phyloP scores from a whole-genome alignment of 2,113 vertebrate genomes.

The Tragulus kanchil region DNA sequence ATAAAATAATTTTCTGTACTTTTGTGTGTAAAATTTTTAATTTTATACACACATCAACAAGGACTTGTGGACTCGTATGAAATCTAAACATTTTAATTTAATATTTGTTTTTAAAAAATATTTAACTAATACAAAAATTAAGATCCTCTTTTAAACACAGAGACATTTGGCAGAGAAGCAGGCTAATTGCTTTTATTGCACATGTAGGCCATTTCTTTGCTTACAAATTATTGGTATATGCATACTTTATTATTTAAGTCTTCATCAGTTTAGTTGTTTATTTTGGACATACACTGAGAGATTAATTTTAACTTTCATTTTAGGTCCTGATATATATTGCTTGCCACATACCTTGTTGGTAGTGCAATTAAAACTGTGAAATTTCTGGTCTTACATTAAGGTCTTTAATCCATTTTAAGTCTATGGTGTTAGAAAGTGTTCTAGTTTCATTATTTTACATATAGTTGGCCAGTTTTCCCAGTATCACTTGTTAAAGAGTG shows the following conservation, averaged over 20 bases:
- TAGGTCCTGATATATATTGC: background rate
- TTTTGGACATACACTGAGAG: background rate
- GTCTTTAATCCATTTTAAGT: no score
- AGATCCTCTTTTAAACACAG: background rate
- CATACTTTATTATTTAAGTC: background rate
- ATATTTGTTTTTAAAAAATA: background rate
- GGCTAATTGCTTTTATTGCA: background rate
- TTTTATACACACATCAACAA: background rate
- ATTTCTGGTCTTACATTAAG: background rate
- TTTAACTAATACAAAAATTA: background rate
- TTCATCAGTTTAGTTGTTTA: background rate
- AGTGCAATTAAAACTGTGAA: background rate
- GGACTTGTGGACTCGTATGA: background rate
- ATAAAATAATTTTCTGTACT: background rate
- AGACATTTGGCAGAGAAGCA: background rate
- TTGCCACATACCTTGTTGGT: background rate
- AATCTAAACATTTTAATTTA: background rate
- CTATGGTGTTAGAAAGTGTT: no score
- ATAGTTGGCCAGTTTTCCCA: no score
- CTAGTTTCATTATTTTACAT: no score
- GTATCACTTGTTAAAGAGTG: no score
- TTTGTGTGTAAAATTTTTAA: background rate
- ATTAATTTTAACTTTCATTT: background rate
- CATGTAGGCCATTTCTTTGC: background rate
- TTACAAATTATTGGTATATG: background rate